Conservation (phyloP, 2,888 invertebrate species). For the Tanaodytes sp. region DNA sequence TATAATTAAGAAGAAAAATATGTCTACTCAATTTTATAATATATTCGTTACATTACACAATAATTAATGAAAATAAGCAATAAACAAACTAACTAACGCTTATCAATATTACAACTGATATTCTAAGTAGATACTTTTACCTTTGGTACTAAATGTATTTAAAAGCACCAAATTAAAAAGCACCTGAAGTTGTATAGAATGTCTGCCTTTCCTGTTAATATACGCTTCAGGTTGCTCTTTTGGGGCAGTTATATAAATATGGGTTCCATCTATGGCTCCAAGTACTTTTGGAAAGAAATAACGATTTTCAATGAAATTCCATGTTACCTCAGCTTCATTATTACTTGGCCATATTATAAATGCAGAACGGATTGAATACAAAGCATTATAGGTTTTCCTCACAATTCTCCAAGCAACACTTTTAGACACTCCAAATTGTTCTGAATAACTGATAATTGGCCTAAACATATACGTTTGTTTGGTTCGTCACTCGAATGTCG, state of each 20-base stretch:
- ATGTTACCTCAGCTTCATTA: constrained; percentile 25
- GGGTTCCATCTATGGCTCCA: constrained; percentile 54
- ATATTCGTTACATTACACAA: too few species aligned
- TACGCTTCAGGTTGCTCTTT: constrained; percentile 44
- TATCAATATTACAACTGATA: too few species aligned
- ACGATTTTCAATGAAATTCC: constrained; percentile 29
- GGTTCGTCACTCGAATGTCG: too few species aligned
- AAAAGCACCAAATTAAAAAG: too few species aligned
- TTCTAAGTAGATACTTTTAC: too few species aligned
- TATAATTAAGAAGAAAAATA: too few species aligned
- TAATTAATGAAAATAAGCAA: too few species aligned
- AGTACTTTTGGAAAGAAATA: constrained; percentile 51
- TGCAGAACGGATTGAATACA: neutral
- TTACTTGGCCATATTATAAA: constrained; percentile 3
- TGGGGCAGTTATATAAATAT: constrained; percentile 46
- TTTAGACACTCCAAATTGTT: neutral
- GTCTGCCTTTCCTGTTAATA: constrained; percentile 50
- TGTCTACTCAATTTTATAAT: too few species aligned
- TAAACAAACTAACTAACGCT: too few species aligned
- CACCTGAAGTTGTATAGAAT: constrained; percentile 54
- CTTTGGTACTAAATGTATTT: too few species aligned
- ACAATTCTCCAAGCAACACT: neutral
- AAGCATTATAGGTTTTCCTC: neutral
- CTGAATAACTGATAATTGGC: too few species aligned
- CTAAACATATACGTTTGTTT: too few species aligned